These are phyloP conservation scores for Orthosia cruda DNA, from an alignment of 2,888 invertebrate species.

Conservation along the genomic window DNA sequence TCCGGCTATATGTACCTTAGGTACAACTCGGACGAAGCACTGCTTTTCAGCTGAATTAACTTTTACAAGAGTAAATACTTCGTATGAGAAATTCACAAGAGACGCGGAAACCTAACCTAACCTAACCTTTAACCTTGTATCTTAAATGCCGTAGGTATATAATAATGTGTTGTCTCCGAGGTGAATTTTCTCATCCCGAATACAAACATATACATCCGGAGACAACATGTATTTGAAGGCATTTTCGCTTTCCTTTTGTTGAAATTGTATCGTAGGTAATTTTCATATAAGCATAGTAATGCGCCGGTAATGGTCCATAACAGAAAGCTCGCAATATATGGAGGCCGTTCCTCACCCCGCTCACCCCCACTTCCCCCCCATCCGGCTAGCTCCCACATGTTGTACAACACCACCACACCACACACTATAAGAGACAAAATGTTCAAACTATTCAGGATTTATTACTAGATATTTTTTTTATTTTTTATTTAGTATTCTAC, in stretches of 20 bases:
- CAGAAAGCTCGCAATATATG: constrained; percentile 84
- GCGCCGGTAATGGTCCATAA: constrained; percentile 86
- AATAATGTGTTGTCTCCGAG: constrained; percentile 37
- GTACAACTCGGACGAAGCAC: constrained; percentile 17
- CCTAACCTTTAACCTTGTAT: constrained; percentile 23
- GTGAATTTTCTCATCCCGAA: constrained; percentile 53
- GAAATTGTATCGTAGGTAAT: constrained; percentile 82
- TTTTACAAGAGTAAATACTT: constrained; percentile 3
- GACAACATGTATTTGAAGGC: constrained; percentile 68
- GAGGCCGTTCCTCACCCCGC: constrained; percentile 64
- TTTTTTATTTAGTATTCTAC: no score
- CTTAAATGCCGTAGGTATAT: constrained; percentile 33
- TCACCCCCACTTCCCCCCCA: constrained; percentile 18
- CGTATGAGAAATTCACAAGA: background rate
- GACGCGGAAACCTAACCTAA: no score
- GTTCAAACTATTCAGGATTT: no score
- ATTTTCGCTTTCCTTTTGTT: constrained; percentile 76
- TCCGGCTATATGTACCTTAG: constrained; percentile 12
- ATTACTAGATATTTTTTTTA: no score
- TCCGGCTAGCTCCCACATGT: constrained; percentile 53
- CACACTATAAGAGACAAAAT: no score
- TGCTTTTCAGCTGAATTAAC: constrained; percentile 18
- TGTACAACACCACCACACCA: constrained; percentile 47
- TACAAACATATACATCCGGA: constrained; percentile 63
- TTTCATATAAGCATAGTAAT: constrained; percentile 85